Percentiles rank a stretch among this genome's conserved stretches.
Evolutionary conservation across 64 coral and sea anemone species (phyloP).

Genomic region (Hydrozoanthus tunicans): DNA sequence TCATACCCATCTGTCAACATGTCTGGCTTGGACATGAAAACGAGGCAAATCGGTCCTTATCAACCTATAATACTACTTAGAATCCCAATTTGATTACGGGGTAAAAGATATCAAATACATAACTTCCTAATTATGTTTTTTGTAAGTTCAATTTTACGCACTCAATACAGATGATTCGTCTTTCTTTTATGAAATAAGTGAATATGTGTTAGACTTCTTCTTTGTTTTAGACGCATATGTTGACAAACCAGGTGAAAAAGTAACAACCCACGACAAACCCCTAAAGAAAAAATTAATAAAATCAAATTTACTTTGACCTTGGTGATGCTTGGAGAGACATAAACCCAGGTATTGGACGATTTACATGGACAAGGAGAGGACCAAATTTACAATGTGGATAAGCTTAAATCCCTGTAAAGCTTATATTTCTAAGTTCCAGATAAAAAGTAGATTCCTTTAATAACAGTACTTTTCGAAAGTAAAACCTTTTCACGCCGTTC

Average conservation of each 20-base stretch:
- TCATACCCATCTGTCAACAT: too few species aligned
- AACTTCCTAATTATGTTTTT: too few species aligned
- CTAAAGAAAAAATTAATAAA: slow-evolving; percentile 5
- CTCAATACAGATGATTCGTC: slow-evolving; percentile 34
- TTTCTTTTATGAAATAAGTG: slow-evolving; percentile 14
- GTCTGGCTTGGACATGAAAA: too few species aligned
- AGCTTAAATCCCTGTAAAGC: too few species aligned
- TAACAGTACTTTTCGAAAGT: too few species aligned
- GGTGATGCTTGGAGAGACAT: slow-evolving; percentile 36
- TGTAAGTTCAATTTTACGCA: background rate
- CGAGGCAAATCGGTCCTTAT: too few species aligned
- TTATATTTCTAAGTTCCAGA: too few species aligned
- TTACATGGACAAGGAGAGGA: background rate
- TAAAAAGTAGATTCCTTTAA: too few species aligned
- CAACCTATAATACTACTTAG: too few species aligned
- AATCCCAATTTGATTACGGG: too few species aligned
- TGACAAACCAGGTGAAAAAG: slow-evolving; percentile 9
- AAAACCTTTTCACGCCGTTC: too few species aligned
- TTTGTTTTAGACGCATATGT: slow-evolving; percentile 2
- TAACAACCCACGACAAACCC: slow-evolving; percentile 5
- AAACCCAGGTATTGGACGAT: background rate
- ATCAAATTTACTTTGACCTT: slow-evolving; percentile 4
- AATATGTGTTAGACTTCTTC: slow-evolving; percentile 2
- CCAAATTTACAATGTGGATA: background rate
- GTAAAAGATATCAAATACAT: too few species aligned